phyloP scores from a whole-genome alignment of 2,888 invertebrate genomes.

The Euplexia lucipara region DNA sequence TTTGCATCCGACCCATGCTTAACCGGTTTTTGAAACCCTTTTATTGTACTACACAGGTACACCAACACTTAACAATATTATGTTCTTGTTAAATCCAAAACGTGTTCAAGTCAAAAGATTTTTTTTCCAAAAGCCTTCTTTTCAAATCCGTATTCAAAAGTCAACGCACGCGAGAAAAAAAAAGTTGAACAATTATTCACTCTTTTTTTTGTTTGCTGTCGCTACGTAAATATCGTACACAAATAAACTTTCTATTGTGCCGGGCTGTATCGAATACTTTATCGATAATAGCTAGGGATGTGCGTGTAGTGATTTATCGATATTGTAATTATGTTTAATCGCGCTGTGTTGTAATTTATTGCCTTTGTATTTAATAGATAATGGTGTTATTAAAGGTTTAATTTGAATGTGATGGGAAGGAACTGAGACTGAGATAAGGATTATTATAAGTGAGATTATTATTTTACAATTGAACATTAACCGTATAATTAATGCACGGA shows the following conservation, averaged over 20 bases:
- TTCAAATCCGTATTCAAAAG: conserved; percentile 35
- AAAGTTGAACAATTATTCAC: conserved; percentile 62
- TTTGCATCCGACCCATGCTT: too few species aligned
- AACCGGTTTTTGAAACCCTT: background rate
- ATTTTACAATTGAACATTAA: background rate
- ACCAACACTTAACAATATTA: background rate
- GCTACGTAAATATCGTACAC: conserved; percentile 68
- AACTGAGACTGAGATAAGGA: background rate
- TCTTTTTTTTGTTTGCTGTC: conserved; percentile 77
- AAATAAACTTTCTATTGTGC: conserved; percentile 90
- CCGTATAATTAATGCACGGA: background rate
- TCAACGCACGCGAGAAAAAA: conserved; percentile 57
- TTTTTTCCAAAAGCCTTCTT: conserved; percentile 15
- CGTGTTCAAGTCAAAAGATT: background rate
- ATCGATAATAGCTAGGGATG: conserved; percentile 83
- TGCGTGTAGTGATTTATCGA: conserved; percentile 50
- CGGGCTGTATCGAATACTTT: conserved; percentile 84
- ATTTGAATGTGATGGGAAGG: background rate
- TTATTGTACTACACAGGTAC: background rate
- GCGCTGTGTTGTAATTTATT: conserved; percentile 9
- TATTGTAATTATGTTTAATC: conserved; percentile 36
- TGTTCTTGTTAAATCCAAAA: conserved; percentile 13
- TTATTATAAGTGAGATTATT: background rate
- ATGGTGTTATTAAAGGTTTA: background rate
- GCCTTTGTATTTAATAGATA: conserved; percentile 3